Evolutionary conservation across 2,797 vertebrate genomes (phyloP), one percentile per base, ranked within the genome.

Genomic region (Anguilla obscura): DNA sequence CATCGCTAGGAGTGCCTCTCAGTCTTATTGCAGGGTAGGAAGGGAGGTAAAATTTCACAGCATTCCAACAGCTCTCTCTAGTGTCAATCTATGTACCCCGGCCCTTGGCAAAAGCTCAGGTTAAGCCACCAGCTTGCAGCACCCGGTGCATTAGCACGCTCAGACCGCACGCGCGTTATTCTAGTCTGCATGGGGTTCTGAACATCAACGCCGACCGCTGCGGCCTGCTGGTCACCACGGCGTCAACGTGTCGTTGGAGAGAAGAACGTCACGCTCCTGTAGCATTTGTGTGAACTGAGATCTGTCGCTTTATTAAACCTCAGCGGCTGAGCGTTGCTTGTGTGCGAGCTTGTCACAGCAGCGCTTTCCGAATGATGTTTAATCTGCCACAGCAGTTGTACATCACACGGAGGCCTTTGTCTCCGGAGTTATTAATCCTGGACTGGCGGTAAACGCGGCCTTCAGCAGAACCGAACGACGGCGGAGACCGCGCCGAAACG

Each of bases 41-140:
- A 71, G 52, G 10, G 27, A 24, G 27, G 21, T 82, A 50, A 18
- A 54, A 1, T 30, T 52, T 74, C 86, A 76, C 86, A 9, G 24
- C 74, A 8, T 33, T 86, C 86, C 66, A n/a, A 85, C 58, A 24
- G 50, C 24, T 52, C 45, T 85, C 58, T 86, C 45, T 33, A 86
- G 63, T n/a, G 85, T 50, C 40, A 50, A 82, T 50, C 79, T n/a
- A 48, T 9, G 40, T 8, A 50, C 21, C 18, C 40, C 45, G 24
- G 45, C 45, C 40, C 16, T 33, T 9, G 79, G 79, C 33, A 40
- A 40, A 45, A 79, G 33, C 74, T 45, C 33, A 40, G 74, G 10
- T 36, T 79, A 40, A 79, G 69, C 71, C 71, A 21, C 30, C 71
- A 18, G 74, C 36, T 18, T 36, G 74, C 33, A 14, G 74, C 4